phyloP scores from a whole-genome alignment of 2,888 invertebrate species.

The Cyaniris semiargus region DNA sequence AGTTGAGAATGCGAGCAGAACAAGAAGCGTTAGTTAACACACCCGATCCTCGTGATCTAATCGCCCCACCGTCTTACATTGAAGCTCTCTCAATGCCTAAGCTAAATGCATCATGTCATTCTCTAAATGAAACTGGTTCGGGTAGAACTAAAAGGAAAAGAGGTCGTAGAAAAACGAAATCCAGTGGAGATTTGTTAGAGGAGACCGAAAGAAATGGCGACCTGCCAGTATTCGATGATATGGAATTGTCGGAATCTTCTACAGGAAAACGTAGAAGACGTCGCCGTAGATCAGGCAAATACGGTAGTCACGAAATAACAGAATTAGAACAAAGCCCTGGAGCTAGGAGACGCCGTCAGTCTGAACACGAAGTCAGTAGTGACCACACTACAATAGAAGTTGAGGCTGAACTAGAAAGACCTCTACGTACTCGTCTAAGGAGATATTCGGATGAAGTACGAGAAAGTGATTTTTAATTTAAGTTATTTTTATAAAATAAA shows the following conservation, averaged over 20 bases:
- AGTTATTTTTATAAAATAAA: neutral
- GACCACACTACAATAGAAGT: constrained; percentile 57
- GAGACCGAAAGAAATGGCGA: constrained; percentile 72
- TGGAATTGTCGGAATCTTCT: constrained; percentile 56
- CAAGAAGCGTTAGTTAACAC: constrained; percentile 81
- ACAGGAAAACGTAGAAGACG: constrained; percentile 52
- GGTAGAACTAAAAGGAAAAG: constrained; percentile 65
- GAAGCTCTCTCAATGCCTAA: constrained; percentile 89
- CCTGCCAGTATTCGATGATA: constrained; percentile 57
- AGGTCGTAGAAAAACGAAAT: constrained; percentile 74
- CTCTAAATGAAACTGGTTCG: constrained; percentile 71
- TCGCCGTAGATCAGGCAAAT: constrained; percentile 57
- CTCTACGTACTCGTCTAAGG: constrained; percentile 58
- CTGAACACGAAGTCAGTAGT: constrained; percentile 58
- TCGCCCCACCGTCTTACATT: constrained; percentile 87
- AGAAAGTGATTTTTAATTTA: constrained; percentile 67
- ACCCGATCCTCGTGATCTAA: constrained; percentile 84
- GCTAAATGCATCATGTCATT: constrained; percentile 81
- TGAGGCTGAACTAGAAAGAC: constrained; percentile 58
- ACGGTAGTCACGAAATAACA: constrained; percentile 72
- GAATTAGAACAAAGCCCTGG: constrained; percentile 72
- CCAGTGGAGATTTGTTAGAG: constrained; percentile 73
- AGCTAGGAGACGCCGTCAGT: constrained; percentile 62
- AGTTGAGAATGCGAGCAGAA: constrained; percentile 74
- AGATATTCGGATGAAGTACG: constrained; percentile 66